Evolutionary conservation across 2,888 invertebrate species (phyloP).

Genomic region (Hyposoter dolosus): DNA sequence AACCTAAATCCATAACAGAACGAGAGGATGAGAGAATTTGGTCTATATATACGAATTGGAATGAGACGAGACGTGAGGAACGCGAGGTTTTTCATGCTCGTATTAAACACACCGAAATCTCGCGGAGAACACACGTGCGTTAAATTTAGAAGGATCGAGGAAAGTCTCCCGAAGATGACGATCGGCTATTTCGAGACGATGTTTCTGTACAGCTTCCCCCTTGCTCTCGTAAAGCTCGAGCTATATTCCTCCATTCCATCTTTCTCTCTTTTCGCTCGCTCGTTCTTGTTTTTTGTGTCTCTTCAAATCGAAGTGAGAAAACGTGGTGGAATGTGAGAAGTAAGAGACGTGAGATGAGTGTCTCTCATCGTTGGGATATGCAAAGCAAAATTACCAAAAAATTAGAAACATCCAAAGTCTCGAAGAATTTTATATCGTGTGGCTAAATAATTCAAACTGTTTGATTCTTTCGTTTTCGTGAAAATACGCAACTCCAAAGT

Average conservation of each 20-base stretch:
- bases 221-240: constrained; percentile 55
- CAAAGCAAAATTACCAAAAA: constrained; percentile 28
- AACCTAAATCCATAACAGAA: background rate
- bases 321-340: constrained; percentile 27
- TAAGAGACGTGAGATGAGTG: constrained; percentile 33
- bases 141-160: constrained; percentile 75
- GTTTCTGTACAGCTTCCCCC: constrained; percentile 57
- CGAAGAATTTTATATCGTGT: constrained; percentile 42
- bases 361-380: constrained; percentile 2
- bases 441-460: constrained; percentile 2
- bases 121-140: constrained; percentile 44
- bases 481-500: background rate
- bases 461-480: constrained; percentile 7
- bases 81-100: constrained; percentile 69
- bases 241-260: constrained; percentile 40
- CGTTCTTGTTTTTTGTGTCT: constrained; percentile 29
- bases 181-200: constrained; percentile 77
- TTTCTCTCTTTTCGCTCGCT: background rate
- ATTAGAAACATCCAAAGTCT: constrained; percentile 10
- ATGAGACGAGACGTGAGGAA: constrained; percentile 43
- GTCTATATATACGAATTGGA: constrained; percentile 34
- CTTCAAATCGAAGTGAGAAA: constrained; percentile 59
- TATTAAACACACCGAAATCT: constrained; percentile 54
- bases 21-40: constrained; percentile 15
- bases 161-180: constrained; percentile 75